Conservation (phyloP, 64 coral and sea anemone species). For the Anthopleura sola region DNA sequence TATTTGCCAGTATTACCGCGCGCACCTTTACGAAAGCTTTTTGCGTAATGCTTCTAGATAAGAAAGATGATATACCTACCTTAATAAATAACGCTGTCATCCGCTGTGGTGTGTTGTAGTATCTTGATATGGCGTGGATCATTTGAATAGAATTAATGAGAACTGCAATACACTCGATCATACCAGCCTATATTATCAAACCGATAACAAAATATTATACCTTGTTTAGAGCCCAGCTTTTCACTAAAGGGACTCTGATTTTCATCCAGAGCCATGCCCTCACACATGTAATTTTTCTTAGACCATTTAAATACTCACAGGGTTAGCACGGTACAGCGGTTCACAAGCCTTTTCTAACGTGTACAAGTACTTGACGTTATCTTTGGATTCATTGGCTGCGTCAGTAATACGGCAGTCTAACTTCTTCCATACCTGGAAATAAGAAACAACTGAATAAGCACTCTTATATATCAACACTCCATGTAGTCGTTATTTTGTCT, state of each 20-base stretch:
- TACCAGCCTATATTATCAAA: slow-evolving; percentile 43
- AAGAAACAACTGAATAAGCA: too few relatives aligned
- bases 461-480: too few relatives aligned
- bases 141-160: slow-evolving; percentile 95
- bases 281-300: neutral
- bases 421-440: slow-evolving; percentile 83
- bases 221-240: too few relatives aligned
- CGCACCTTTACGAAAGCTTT: too few relatives aligned
- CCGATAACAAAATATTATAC: neutral
- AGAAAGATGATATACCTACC: slow-evolving; percentile 5
- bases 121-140: slow-evolving; percentile 89
- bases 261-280: too few relatives aligned
- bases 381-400: slow-evolving; percentile 92
- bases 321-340: slow-evolving; percentile 82
- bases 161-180: slow-evolving; percentile 82
- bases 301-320: slow-evolving; percentile 45
- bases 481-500: too few relatives aligned
- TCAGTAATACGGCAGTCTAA: slow-evolving; percentile 95
- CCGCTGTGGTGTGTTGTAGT: slow-evolving; percentile 91
- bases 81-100: slow-evolving; percentile 97
- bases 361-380: slow-evolving; percentile 97
- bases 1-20: too few relatives aligned
- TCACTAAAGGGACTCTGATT: too few relatives aligned
- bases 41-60: too few relatives aligned
- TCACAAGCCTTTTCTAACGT: slow-evolving; percentile 91